These are phyloP conservation scores for Mus musculus DNA, from an alignment of 2,113 vertebrate species.

Conservation along the genomic window GRCm39 chr16:27239001-27239500, in stretches of 20 bases:
- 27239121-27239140: background rate
- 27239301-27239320: background rate
- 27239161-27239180: background rate
- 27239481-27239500: background rate
- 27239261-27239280: conserved; percentile 46
- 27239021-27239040: background rate
- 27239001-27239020: conserved; percentile 31
- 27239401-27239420: background rate
- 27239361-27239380: background rate
- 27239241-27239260: background rate
- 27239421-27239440: background rate
- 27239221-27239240: background rate
- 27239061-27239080: background rate
- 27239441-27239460: conserved; percentile 24
- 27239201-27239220: conserved; percentile 21
- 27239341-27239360: background rate
- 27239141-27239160: background rate
- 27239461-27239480: background rate
- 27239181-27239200: background rate
- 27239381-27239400: background rate
- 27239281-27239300: conserved; percentile 29
- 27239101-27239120: background rate
- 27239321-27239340: background rate
- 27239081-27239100: background rate
- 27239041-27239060: background rate